Evolutionary conservation across 2,888 invertebrate species (phyloP).

Genomic region (Dolichopus griseipennis): DNA sequence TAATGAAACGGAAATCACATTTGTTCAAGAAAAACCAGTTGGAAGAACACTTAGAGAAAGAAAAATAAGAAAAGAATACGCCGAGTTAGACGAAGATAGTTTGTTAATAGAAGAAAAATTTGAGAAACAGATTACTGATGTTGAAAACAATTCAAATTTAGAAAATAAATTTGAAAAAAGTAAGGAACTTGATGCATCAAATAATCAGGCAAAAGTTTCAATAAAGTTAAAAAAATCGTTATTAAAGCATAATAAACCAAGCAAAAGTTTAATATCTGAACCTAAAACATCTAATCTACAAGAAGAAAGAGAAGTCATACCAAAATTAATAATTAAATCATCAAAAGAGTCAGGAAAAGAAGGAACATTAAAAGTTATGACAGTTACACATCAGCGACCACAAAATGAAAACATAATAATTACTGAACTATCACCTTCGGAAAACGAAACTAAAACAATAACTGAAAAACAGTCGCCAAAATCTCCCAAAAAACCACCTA

Average conservation of each 20-base stretch:
- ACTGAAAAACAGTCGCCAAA: not conserved
- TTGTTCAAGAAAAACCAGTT: not conserved
- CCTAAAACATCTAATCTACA: not conserved
- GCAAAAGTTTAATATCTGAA: not conserved
- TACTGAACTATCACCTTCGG: not conserved
- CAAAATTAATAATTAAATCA: slow-evolving; percentile 8
- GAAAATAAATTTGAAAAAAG: not conserved
- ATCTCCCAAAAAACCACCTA: not conserved
- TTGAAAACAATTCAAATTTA: not conserved
- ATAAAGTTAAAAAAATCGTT: not conserved
- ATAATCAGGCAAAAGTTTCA: not conserved
- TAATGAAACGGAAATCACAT: not conserved
- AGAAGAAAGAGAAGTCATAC: not conserved
- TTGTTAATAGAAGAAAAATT: not conserved
- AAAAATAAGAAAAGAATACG: not conserved
- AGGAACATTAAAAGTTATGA: not conserved
- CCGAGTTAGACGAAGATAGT: not conserved
- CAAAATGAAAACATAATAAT: not conserved
- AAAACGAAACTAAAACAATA: not conserved
- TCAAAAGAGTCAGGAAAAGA: not conserved
- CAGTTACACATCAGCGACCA: not conserved
- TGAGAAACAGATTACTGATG: not conserved
- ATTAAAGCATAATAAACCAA: not conserved
- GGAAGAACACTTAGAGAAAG: not conserved
- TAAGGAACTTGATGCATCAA: not conserved